Evolutionary conservation across 2,113 vertebrate species (phyloP).

Genomic region (Daboia siamensis): DNA sequence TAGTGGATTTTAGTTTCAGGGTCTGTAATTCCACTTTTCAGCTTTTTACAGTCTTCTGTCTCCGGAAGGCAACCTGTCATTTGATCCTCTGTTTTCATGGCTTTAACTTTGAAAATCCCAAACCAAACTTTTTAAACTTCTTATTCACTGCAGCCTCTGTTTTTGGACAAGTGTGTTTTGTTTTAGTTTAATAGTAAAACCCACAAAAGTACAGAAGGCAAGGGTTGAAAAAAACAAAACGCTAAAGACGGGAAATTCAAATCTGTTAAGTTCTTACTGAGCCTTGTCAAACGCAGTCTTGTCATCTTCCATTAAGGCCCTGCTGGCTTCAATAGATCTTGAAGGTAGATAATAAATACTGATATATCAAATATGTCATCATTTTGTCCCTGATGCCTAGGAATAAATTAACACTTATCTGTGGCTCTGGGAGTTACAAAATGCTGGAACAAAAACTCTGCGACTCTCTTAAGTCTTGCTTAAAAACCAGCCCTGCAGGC

Average conservation of each 20-base stretch:
- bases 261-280: conserved; percentile 47
- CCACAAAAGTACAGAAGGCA: conserved; percentile 69
- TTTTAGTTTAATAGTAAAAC: conserved; percentile 76
- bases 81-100: conserved; percentile 68
- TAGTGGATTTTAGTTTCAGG: conserved; percentile 67
- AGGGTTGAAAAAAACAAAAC: conserved; percentile 44
- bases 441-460: background rate
- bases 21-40: conserved; percentile 74
- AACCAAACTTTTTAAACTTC: conserved; percentile 71
- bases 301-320: background rate
- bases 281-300: conserved; percentile 7
- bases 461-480: no score
- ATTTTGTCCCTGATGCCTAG: background rate
- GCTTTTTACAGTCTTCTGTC: conserved; percentile 70
- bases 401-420: background rate
- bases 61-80: conserved; percentile 70
- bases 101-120: conserved; percentile 69
- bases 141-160: conserved; percentile 68
- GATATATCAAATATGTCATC: background rate
- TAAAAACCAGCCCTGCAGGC: background rate
- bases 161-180: conserved; percentile 58
- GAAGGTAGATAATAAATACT: background rate
- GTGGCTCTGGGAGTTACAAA: background rate
- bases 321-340: background rate
- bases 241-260: conserved; percentile 43